These are phyloP conservation scores for Scolopax mira DNA, from an alignment of 2,113 vertebrate genomes.

Conservation along the genomic window DNA sequence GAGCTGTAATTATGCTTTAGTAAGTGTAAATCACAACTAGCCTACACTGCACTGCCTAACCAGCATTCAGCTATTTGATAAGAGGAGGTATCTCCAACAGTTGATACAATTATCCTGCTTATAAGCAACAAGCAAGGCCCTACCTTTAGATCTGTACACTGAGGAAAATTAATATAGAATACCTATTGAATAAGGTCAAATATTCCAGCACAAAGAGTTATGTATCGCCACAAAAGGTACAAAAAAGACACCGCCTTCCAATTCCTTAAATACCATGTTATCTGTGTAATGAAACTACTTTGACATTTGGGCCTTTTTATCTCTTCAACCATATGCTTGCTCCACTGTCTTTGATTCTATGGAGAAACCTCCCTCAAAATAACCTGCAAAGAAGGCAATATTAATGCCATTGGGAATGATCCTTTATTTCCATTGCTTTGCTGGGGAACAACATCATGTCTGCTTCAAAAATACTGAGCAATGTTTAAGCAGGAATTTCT, in stretches of 20 bases:
- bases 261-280: not conserved
- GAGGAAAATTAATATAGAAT: not conserved
- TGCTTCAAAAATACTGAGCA: not conserved
- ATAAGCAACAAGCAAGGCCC: not conserved
- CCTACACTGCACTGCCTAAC: conserved; percentile 19
- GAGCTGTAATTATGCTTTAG: conserved; percentile 25
- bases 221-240: not conserved
- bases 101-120: conserved; percentile 8
- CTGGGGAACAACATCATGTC: not conserved
- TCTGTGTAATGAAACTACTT: not conserved
- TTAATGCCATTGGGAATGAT: not conserved
- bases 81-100: not conserved
- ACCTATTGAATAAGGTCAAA: not conserved
- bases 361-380: not conserved
- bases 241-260: not conserved
- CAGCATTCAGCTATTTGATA: conserved; percentile 39
- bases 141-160: not conserved
- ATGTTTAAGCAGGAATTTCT: not conserved
- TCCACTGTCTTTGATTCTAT: not conserved
- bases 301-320: not conserved
- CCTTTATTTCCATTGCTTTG: not conserved
- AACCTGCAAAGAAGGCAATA: not conserved
- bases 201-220: not conserved
- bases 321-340: not conserved
- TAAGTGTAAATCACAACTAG: conserved; percentile 3